Conservation (phyloP, 2,797 vertebrate species). For the Eulemur mongoz region DNA sequence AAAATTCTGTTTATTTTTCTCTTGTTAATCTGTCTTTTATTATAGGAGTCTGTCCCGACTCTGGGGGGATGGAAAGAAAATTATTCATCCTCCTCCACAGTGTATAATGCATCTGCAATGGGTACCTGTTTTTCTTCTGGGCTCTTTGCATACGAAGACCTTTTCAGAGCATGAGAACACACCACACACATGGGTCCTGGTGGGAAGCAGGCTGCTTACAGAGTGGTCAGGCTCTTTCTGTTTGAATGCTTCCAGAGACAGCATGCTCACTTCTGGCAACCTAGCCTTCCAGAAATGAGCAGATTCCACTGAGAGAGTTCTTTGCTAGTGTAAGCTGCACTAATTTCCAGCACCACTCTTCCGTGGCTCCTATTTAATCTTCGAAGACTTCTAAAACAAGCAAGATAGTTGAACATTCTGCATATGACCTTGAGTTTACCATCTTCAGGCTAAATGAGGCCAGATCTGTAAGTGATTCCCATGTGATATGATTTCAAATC, state of each 20-base stretch:
- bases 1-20: background rate
- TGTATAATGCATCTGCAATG: fast-evolving
- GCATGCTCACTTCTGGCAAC: too few relatives aligned
- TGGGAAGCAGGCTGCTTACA: background rate
- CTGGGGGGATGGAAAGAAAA: background rate
- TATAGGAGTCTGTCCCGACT: background rate
- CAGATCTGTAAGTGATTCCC: background rate
- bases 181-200: fast-evolving
- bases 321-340: background rate
- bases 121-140: fast-evolving
- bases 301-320: background rate
- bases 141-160: fast-evolving
- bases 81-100: background rate
- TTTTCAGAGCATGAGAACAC: too few relatives aligned
- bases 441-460: background rate
- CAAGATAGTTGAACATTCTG: background rate
- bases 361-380: too few relatives aligned
- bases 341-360: background rate
- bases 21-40: background rate
- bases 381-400: background rate
- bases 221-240: background rate
- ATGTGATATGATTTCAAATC: background rate
- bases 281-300: background rate
- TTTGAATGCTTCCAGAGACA: background rate
- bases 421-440: fast-evolving